A percentile compares a stretch with the other conserved stretches of the same genome.
Conservation (phyloP, 2,888 invertebrate genomes). For the Agrochola circellaris region DNA sequence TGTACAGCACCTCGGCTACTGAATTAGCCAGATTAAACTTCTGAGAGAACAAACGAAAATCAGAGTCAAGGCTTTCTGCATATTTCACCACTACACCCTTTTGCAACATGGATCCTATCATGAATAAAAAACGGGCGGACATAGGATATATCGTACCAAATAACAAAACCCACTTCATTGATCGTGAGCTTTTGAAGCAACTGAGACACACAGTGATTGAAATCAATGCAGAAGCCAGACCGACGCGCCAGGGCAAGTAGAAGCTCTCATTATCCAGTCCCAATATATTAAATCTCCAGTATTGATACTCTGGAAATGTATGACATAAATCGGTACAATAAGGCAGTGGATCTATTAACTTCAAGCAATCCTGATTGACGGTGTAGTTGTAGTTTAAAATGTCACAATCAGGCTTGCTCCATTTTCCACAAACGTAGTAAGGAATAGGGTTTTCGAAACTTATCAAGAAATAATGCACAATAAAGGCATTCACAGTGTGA, state of each 20-base stretch:
- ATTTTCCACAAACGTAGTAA: slow-evolving; percentile 79
- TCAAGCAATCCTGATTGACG: slow-evolving; percentile 81
- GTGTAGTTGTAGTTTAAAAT: slow-evolving; percentile 78
- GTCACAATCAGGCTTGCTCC: slow-evolving; percentile 76
- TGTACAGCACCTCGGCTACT: slow-evolving; percentile 73
- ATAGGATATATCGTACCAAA: slow-evolving; percentile 74
- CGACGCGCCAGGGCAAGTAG: slow-evolving; percentile 80
- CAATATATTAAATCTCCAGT: slow-evolving; percentile 76
- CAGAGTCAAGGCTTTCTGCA: slow-evolving; percentile 76
- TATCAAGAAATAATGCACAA: slow-evolving; percentile 83
- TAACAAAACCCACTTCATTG: slow-evolving; percentile 73
- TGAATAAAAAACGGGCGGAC: slow-evolving; percentile 71
- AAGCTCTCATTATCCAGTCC: slow-evolving; percentile 53
- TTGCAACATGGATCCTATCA: slow-evolving; percentile 83
- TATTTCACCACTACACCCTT: slow-evolving; percentile 81
- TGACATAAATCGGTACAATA: slow-evolving; percentile 75
- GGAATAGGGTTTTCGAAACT: slow-evolving; percentile 84
- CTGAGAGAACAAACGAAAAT: slow-evolving; percentile 72
- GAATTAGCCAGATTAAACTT: slow-evolving; percentile 68
- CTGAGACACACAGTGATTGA: slow-evolving; percentile 73
- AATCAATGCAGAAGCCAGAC: slow-evolving; percentile 78
- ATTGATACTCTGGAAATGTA: slow-evolving; percentile 84
- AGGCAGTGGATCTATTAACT: slow-evolving; percentile 51
- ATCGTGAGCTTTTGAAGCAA: slow-evolving; percentile 76
- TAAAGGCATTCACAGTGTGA: slow-evolving; percentile 76